A percentile compares a stretch with the other conserved stretches of the same genome.
Evolutionary conservation across 2,113 vertebrate species (phyloP).

Genomic region (Crocuta crocuta): DNA sequence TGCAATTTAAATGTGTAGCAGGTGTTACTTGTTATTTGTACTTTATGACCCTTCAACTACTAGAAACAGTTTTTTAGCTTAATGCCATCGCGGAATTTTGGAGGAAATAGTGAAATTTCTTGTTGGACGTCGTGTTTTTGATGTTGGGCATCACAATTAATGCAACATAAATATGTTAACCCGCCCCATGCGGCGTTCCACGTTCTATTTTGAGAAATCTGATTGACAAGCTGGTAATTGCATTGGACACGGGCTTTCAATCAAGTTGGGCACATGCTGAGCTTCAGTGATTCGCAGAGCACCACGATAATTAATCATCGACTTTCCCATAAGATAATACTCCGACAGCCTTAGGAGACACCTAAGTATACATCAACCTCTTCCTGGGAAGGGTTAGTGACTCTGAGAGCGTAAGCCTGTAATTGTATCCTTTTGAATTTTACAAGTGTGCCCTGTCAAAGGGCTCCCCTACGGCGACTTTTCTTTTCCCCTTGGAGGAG

Average conservation of each 20-base stretch:
- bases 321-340: conserved; percentile 11
- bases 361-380: background rate
- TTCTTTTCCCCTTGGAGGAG: background rate
- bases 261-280: background rate
- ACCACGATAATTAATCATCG: conserved; percentile 60
- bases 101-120: background rate
- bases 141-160: background rate
- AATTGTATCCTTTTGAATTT: background rate
- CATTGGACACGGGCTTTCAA: conserved; percentile 18
- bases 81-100: background rate
- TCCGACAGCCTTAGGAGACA: background rate
- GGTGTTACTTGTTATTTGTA: background rate
- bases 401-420: background rate
- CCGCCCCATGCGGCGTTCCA: background rate
- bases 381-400: background rate
- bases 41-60: background rate
- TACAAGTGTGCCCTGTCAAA: background rate
- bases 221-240: conserved; percentile 50
- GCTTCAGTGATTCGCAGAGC: background rate
- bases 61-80: background rate
- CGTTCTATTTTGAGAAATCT: background rate
- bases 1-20: background rate
- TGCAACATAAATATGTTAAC: conserved; percentile 7
- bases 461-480: background rate
- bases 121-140: background rate